Conservation (phyloP, 1,140 invertebrate species). For the Battus philenor region DNA sequence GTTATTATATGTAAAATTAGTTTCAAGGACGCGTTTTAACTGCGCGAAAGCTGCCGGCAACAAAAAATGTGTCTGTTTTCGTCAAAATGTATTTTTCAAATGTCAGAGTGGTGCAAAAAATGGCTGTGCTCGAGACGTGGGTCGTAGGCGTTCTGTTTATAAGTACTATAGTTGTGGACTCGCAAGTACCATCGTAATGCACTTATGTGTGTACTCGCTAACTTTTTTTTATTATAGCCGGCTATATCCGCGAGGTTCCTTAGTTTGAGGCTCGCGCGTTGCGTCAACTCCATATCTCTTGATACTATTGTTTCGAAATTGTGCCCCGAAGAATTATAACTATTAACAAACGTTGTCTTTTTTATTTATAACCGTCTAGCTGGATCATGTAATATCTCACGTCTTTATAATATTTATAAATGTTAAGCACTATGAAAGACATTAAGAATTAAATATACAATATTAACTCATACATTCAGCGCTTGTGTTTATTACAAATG, state of each 20-base stretch:
- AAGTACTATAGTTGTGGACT: conserved; percentile 64
- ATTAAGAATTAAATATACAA: no score
- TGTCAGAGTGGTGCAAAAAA: conserved; percentile 65
- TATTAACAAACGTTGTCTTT: no score
- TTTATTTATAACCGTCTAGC: no score
- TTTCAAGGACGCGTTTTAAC: conserved; percentile 12
- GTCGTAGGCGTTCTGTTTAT: conserved; percentile 65
- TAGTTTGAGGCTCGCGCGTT: conserved; percentile 53
- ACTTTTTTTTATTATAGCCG: conserved; percentile 73
- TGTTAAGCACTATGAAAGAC: no score
- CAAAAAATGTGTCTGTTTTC: conserved; percentile 61
- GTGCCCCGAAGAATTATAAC: no score
- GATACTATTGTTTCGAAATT: no score
- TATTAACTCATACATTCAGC: no score
- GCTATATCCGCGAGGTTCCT: conserved; percentile 63
- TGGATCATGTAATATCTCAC: no score
- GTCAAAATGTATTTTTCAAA: conserved; percentile 74
- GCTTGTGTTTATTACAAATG: no score
- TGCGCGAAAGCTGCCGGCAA: conserved; percentile 22
- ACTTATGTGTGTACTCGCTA: conserved; percentile 68
- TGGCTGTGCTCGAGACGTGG: conserved; percentile 50
- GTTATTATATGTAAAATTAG: conserved; percentile 9
- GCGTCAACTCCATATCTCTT: conserved; percentile 34
- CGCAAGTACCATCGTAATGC: conserved; percentile 57
- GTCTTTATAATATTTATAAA: no score